These are phyloP conservation scores for Chionodraco myersi DNA, from an alignment of 2,113 vertebrate genomes.

Conservation along the genomic window DNA sequence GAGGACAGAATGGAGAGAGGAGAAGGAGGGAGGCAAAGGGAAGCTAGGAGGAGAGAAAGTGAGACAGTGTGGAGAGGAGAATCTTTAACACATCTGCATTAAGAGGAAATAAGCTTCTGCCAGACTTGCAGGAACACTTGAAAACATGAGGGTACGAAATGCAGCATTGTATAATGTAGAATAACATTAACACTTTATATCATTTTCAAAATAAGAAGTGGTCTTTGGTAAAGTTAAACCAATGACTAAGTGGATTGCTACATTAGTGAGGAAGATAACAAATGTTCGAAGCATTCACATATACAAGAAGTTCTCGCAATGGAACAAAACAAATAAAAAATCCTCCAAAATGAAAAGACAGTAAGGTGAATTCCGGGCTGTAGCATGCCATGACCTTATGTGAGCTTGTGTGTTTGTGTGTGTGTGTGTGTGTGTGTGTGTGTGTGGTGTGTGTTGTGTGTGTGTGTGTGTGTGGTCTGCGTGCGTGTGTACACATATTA, in stretches of 20 bases:
- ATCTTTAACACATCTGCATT: conserved; percentile 78
- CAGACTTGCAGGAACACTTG: neutral
- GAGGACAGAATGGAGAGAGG: conserved; percentile 25
- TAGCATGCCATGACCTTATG: conserved; percentile 35
- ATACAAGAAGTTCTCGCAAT: neutral
- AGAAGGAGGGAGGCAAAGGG: conserved; percentile 2
- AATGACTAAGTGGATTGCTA: neutral
- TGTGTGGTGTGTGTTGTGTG: conserved; percentile 39
- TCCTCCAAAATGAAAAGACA: conserved; percentile 30
- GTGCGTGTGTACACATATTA: conserved; percentile 50
- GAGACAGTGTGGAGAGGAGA: conserved; percentile 23
- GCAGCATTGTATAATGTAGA: neutral
- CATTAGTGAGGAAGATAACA: conserved; percentile 1
- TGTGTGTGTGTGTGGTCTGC: conserved; percentile 34
- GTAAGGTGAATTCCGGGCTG: conserved; percentile 22
- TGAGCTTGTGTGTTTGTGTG: conserved; percentile 29
- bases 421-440: conserved; percentile 29
- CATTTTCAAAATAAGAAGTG: neutral
- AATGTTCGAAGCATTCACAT: neutral
- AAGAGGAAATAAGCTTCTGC: conserved; percentile 32
- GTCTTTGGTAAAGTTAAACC: neutral
- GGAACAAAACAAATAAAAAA: neutral
- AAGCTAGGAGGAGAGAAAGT: conserved; percentile 14
- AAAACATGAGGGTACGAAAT: neutral
- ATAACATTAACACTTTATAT: neutral